phyloP scores from a whole-genome alignment of 2,113 vertebrate species.

The Hippocampus abdominalis region DNA sequence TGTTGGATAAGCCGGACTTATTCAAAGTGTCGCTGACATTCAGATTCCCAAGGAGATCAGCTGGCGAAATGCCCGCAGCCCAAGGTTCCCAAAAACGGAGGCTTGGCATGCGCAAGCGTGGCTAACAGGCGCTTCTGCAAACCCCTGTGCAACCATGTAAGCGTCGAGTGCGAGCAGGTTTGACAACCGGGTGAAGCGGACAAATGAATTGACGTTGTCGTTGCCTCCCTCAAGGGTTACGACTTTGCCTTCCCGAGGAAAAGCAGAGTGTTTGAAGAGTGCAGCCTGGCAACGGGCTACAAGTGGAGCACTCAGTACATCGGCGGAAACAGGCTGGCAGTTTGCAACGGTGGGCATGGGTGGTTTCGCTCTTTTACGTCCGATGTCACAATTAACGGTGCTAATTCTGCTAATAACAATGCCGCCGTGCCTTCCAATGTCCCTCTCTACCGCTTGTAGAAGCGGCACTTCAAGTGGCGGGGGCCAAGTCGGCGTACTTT shows the following conservation, averaged over 20 bases:
- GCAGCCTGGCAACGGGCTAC: slow-evolving; percentile 37
- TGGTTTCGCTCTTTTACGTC: neutral
- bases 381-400: too few relatives aligned
- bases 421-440: too few relatives aligned
- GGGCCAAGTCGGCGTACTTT: slow-evolving; percentile 69
- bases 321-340: slow-evolving; percentile 64
- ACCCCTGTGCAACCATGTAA: slow-evolving; percentile 77
- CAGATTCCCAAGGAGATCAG: slow-evolving; percentile 50
- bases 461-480: slow-evolving; percentile 27
- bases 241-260: slow-evolving; percentile 72
- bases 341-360: slow-evolving; percentile 64
- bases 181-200: neutral
- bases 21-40: neutral
- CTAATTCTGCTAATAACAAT: neutral
- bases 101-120: slow-evolving; percentile 64
- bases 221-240: slow-evolving; percentile 68
- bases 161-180: neutral
- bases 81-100: slow-evolving; percentile 57
- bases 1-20: neutral
- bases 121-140: slow-evolving; percentile 70
- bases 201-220: too few relatives aligned
- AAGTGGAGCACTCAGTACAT: slow-evolving; percentile 62
- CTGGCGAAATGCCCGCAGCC: slow-evolving; percentile 38
- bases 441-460: slow-evolving; percentile 24
- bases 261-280: slow-evolving; percentile 68